These are phyloP conservation scores for Asobara japonica DNA, from an alignment of 1,140 invertebrate genomes.

Conservation along the genomic window DNA sequence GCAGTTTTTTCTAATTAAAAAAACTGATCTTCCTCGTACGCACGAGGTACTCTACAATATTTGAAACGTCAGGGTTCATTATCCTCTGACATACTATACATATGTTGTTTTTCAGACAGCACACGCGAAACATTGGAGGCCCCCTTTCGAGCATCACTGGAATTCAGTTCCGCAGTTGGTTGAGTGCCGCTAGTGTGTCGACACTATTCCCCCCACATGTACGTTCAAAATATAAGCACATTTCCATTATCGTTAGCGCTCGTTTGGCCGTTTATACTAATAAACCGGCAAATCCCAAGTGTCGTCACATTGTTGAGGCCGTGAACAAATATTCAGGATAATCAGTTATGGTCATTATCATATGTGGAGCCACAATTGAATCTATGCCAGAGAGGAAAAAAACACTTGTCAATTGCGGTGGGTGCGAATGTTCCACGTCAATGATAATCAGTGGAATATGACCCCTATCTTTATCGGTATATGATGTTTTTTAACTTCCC, in stretches of 20 bases:
- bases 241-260: slow-evolving; percentile 35
- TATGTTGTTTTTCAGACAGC: too few species aligned
- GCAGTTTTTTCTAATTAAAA: too few species aligned
- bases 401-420: too few species aligned
- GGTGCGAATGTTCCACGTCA: too few species aligned
- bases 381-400: not conserved
- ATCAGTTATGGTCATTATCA: not conserved
- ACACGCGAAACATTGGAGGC: too few species aligned
- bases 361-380: not conserved
- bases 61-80: too few species aligned
- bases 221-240: slow-evolving; percentile 10
- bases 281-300: not conserved
- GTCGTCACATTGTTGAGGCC: not conserved
- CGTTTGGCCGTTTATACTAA: slow-evolving; percentile 28
- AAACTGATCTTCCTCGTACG: too few species aligned
- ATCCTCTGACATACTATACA: too few species aligned
- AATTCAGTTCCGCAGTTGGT: not conserved
- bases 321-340: not conserved
- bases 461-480: too few species aligned
- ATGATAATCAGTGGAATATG: too few species aligned
- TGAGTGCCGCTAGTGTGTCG: not conserved
- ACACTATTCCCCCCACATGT: not conserved
- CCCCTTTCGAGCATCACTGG: not conserved
- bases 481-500: too few species aligned
- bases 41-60: too few species aligned